Base-by-base conservation (phyloP, 2,797 vertebrate species). In the Macrochelys suwanniensis region DNA sequence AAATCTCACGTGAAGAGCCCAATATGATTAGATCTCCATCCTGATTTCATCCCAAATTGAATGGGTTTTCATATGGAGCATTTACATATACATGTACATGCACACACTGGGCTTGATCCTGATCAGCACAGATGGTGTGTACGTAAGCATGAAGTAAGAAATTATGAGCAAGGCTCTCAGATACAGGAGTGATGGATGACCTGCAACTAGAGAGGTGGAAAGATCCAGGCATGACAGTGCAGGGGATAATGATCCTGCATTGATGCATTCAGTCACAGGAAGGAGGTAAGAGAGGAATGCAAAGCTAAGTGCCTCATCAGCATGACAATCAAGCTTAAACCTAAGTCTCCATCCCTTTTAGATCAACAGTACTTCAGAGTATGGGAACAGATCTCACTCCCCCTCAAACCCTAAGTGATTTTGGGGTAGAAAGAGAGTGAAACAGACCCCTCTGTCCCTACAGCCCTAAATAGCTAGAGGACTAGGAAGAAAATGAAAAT, bases 21-120 rank as follows among this genome's bases (percentile, higher is more conserved):
- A 6, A 61, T 87, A 82, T 16, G 1, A 47, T 77, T 4, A 89
- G 23, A 92, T 21, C 80, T 54, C 4, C 59, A 71, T 61, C 54
- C 65, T 57, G 88, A 92, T 89, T 88, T 49, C 31, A 89, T 79
- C 16, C 57, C 94, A 86, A 31, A 47, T 94, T 87, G 57, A 65
- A 94, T 19, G 68, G 25, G 21, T 85, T 89, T 89, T 45, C 49
- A 71, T 88, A 80, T 1, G 0, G 1, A 11, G 54, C 33, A 85
- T 8, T 61, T 65, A 45, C 82, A 78, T 25, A 82, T 47, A 87
- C 28, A 21, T 85, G 80, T 65, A 82, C 42, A 59, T 81, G 11
- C 6, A 2, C 65, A 45, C 3, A 61, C n/a, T 37, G 59, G 28
- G 17, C 15, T 86, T 47, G 74, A 76, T 28, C 25, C 74, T 76